These are phyloP conservation scores for Pristionchus maxplancki DNA, from an alignment of 2,888 invertebrate species.

Conservation along the genomic window DNA sequence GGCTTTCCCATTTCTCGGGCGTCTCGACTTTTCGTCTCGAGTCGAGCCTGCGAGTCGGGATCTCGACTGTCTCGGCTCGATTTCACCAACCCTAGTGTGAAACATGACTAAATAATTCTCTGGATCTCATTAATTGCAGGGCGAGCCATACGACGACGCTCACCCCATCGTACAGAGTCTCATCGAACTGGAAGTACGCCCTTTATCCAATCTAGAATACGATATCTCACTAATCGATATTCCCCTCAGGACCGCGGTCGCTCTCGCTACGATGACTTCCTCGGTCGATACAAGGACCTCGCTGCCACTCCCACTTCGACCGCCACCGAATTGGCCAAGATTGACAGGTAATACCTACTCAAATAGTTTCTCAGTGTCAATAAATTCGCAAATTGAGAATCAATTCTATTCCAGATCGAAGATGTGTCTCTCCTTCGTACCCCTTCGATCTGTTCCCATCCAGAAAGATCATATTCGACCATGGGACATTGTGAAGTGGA, in stretches of 20 bases:
- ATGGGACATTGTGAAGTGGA: not conserved
- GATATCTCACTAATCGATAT: not conserved
- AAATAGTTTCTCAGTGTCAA: too few relatives aligned
- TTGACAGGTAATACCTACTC: not conserved
- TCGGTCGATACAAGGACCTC: slow-evolving; percentile 3
- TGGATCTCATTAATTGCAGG: not conserved
- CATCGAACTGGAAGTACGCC: not conserved
- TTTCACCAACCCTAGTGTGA: too few relatives aligned
- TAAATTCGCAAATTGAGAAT: too few relatives aligned
- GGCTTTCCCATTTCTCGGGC: too few relatives aligned
- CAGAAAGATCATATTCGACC: not conserved
- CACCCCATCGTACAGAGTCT: not conserved
- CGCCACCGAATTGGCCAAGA: slow-evolving; percentile 17
- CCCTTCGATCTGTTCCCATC: not conserved
- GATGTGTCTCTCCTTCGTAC: not conserved
- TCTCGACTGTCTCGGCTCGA: too few relatives aligned
- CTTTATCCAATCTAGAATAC: not conserved
- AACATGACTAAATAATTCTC: not conserved
- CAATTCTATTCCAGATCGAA: not conserved
- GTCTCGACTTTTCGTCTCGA: too few relatives aligned
- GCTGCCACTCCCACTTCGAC: not conserved
- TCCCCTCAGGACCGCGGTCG: slow-evolving; percentile 16
- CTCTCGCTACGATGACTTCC: slow-evolving; percentile 34
- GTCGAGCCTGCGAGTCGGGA: too few relatives aligned
- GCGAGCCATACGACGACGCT: not conserved